phyloP scores from a whole-genome alignment of 2,797 vertebrate genomes.

The Luscinia luscinia region DNA sequence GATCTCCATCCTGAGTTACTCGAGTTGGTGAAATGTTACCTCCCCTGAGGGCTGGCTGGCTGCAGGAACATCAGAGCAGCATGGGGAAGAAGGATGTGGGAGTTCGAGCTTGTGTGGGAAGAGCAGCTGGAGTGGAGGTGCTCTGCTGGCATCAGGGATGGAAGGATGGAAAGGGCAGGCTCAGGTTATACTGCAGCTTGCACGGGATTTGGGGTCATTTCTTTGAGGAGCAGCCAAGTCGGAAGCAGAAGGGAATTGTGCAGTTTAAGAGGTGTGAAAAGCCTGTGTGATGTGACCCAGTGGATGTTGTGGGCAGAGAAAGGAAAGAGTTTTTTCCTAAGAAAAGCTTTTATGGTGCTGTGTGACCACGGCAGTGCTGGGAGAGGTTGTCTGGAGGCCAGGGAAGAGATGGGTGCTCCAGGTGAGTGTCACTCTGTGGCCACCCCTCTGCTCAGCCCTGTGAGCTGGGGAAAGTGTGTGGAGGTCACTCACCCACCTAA shows the following conservation, averaged over 20 bases:
- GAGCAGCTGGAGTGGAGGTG: not conserved
- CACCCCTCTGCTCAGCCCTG: not conserved
- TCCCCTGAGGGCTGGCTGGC: not conserved
- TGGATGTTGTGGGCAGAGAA: not conserved
- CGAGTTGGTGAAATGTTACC: not conserved
- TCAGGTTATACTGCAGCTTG: not conserved
- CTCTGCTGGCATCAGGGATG: not conserved
- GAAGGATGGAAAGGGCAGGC: not conserved
- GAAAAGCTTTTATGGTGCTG: not conserved
- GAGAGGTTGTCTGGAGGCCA: not conserved
- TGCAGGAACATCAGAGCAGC: not conserved
- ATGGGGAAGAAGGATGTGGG: not conserved
- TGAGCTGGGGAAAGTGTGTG: not conserved
- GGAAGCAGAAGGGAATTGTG: not conserved
- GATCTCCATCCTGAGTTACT: not conserved
- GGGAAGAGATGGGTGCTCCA: not conserved
- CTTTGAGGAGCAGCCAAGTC: not conserved
- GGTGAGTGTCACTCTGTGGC: not conserved
- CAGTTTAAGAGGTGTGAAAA: conserved; percentile 13
- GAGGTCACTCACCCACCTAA: not conserved
- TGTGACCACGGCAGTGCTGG: fast-evolving
- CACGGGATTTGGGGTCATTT: not conserved
- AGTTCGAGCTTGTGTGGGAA: not conserved
- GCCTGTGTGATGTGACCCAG: not conserved
- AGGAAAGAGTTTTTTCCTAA: not conserved